These are phyloP conservation scores for Xanthorhoe spadicearia DNA, from an alignment of 2,888 invertebrate genomes.

Conservation along the genomic window DNA sequence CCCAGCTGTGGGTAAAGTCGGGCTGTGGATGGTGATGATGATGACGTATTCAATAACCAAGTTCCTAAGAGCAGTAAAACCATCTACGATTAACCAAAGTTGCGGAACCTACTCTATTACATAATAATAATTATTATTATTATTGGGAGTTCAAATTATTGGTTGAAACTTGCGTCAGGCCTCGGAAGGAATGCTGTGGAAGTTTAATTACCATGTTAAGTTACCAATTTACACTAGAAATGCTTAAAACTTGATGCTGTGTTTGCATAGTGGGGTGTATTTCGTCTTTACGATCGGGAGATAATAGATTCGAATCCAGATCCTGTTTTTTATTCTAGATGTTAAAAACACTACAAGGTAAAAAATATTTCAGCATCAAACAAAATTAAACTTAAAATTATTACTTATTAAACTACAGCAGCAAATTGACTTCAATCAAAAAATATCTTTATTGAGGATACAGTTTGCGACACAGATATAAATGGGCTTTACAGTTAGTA, in stretches of 20 bases:
- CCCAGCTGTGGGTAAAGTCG: too few species aligned
- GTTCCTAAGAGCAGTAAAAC: background rate
- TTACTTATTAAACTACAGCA: too few species aligned
- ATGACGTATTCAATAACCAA: slow-evolving; percentile 22
- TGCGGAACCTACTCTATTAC: background rate
- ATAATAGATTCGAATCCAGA: too few species aligned
- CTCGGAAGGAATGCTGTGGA: background rate
- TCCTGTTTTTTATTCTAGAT: too few species aligned
- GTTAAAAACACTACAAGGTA: too few species aligned
- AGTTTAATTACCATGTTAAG: background rate
- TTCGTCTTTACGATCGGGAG: background rate
- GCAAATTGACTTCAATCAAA: too few species aligned
- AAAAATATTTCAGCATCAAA: too few species aligned
- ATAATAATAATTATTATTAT: background rate
- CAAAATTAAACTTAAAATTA: too few species aligned
- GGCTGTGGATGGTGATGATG: too few species aligned
- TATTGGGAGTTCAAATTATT: background rate
- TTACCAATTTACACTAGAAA: background rate
- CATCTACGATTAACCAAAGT: background rate
- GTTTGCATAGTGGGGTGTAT: background rate
- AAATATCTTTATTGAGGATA: too few species aligned
- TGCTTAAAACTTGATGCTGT: background rate
- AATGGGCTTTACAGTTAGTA: too few species aligned
- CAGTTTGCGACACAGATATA: too few species aligned
- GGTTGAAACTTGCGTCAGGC: background rate